Conservation (phyloP, 2,113 vertebrate genomes). For the Nanorana parkeri region DNA sequence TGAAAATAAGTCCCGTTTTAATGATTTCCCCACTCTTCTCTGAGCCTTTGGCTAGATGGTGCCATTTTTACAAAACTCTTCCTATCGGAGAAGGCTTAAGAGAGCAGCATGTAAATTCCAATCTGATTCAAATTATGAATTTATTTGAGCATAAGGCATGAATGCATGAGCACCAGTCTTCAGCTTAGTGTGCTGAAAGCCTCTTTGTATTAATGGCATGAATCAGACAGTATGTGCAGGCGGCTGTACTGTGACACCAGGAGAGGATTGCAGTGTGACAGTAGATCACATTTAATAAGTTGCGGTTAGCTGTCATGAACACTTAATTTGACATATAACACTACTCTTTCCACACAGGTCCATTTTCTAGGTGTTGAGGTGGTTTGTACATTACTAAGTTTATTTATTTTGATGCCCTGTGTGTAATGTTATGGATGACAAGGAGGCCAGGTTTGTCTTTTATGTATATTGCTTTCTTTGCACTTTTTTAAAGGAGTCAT, state of each 20-base stretch:
- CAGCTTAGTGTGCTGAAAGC: slow-evolving; percentile 65
- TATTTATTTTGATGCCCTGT: neutral
- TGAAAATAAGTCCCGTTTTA: slow-evolving; percentile 64
- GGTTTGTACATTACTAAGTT: slow-evolving; percentile 9
- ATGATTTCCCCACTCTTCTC: neutral
- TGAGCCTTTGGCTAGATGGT: slow-evolving; percentile 44
- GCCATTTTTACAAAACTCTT: slow-evolving; percentile 66
- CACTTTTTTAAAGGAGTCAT: neutral
- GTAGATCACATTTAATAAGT: slow-evolving; percentile 73
- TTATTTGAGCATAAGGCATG: slow-evolving; percentile 68
- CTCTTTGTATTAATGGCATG: slow-evolving; percentile 70
- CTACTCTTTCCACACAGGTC: slow-evolving; percentile 62
- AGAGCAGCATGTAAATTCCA: slow-evolving; percentile 55
- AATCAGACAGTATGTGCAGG: slow-evolving; percentile 68
- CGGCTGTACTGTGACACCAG: slow-evolving; percentile 64
- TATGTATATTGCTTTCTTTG: neutral
- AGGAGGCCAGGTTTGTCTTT: neutral
- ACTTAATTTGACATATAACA: slow-evolving; percentile 75
- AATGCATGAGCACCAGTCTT: slow-evolving; percentile 70
- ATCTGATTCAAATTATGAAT: slow-evolving; percentile 63
- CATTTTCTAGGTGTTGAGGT: slow-evolving; percentile 58
- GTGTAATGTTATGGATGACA: neutral
- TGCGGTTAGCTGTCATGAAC: slow-evolving; percentile 71
- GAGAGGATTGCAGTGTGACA: slow-evolving; percentile 66
- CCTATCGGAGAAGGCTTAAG: slow-evolving; percentile 67